phyloP scores from a whole-genome alignment of 2,888 invertebrate species.

The Xylota sylvarum region DNA sequence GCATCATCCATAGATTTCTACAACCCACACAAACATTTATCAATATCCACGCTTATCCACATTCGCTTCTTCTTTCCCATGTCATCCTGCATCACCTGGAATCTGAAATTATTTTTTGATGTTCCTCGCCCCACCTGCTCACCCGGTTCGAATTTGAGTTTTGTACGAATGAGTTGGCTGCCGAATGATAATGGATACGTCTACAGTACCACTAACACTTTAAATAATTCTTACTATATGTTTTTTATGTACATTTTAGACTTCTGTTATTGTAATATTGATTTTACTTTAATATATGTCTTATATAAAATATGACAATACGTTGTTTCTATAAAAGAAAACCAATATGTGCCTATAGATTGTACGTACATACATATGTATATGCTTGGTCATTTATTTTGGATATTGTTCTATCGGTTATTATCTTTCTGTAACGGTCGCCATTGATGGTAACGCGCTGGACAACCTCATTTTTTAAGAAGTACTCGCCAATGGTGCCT shows the following conservation, averaged over 20 bases:
- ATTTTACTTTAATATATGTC: conserved; percentile 75
- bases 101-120: conserved; percentile 26
- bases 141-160: conserved; percentile 40
- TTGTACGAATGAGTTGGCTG: conserved; percentile 66
- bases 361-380: too few relatives aligned
- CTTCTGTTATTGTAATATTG: conserved; percentile 74
- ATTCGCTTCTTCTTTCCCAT: conserved; percentile 31
- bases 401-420: too few relatives aligned
- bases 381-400: too few relatives aligned
- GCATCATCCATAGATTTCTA: conserved; percentile 28
- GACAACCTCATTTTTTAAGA: too few relatives aligned
- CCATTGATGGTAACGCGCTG: too few relatives aligned
- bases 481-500: too few relatives aligned
- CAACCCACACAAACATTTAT: conserved; percentile 18
- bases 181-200: conserved; percentile 45
- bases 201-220: conserved; percentile 64
- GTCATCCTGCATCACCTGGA: conserved; percentile 15
- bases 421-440: too few relatives aligned
- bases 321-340: conserved; percentile 16
- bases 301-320: conserved; percentile 75
- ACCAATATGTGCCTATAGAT: too few relatives aligned
- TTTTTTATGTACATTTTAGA: conserved; percentile 76
- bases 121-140: conserved; percentile 31
- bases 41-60: conserved; percentile 45
- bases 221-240: conserved; percentile 67